These are phyloP conservation scores for Nemurella pictetii DNA, from an alignment of 2,888 invertebrate species.

Conservation along the genomic window DNA sequence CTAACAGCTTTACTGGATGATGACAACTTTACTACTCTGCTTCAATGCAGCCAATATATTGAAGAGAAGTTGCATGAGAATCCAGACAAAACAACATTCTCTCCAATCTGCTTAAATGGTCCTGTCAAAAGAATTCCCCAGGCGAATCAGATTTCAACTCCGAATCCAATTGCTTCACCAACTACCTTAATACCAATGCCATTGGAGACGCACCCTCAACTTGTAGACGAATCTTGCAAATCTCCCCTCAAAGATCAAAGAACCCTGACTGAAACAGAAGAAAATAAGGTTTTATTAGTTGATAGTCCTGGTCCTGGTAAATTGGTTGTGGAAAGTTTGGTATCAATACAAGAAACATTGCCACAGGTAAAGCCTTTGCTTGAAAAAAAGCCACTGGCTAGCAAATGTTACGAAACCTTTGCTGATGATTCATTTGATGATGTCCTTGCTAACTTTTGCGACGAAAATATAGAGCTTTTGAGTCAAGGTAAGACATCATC, in stretches of 20 bases:
- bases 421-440: slow-evolving; percentile 33
- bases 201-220: background rate
- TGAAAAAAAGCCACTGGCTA: background rate
- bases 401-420: background rate
- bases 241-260: background rate
- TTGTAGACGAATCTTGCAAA: no score
- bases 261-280: background rate
- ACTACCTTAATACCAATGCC: background rate
- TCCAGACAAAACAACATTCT: background rate
- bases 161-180: background rate
- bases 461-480: slow-evolving; percentile 30
- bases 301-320: background rate
- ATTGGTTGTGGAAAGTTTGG: background rate
- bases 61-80: slow-evolving; percentile 12
- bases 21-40: slow-evolving; percentile 6
- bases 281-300: background rate
- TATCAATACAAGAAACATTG: background rate
- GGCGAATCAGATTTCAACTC: background rate
- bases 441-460: slow-evolving; percentile 26
- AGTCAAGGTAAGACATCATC: slow-evolving; percentile 17
- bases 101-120: background rate
- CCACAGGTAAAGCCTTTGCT: background rate
- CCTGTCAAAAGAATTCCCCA: background rate
- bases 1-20: slow-evolving; percentile 8
- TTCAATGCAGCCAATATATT: slow-evolving; percentile 26